These are phyloP conservation scores for Platalea minor DNA, from an alignment of 2,797 vertebrate genomes.

Conservation along the genomic window DNA sequence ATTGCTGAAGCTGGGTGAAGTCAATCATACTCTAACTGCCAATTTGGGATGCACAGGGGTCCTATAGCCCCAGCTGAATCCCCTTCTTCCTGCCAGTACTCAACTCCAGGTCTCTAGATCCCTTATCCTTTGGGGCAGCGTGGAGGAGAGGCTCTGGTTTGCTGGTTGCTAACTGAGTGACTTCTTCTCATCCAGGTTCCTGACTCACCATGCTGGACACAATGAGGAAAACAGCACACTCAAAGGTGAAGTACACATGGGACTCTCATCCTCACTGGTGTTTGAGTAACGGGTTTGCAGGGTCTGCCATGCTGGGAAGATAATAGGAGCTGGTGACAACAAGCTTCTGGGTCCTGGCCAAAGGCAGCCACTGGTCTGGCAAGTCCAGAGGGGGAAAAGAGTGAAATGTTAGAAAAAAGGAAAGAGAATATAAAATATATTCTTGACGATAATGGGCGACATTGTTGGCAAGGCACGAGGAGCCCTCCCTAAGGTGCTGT, in stretches of 20 bases:
- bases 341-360: neutral
- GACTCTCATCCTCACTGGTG: neutral
- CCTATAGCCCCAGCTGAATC: neutral
- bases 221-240: neutral
- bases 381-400: neutral
- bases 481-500: neutral
- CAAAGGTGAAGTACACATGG: neutral
- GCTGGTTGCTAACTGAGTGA: neutral
- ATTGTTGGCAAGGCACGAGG: neutral
- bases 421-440: neutral
- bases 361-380: neutral
- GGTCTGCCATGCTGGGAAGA: neutral
- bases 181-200: neutral
- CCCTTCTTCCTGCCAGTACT: neutral
- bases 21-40: neutral
- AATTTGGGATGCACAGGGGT: neutral
- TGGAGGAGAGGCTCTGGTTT: neutral
- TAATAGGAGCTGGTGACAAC: neutral
- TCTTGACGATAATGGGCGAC: neutral
- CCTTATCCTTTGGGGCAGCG: neutral
- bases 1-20: neutral
- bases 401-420: neutral
- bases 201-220: neutral
- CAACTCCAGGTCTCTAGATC: neutral
- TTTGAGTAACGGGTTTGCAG: neutral